Percentiles rank a stretch among this genome's conserved stretches.
Conservation (phyloP, 1,140 invertebrate genomes). For the Drosophila mauritiana region DNA sequence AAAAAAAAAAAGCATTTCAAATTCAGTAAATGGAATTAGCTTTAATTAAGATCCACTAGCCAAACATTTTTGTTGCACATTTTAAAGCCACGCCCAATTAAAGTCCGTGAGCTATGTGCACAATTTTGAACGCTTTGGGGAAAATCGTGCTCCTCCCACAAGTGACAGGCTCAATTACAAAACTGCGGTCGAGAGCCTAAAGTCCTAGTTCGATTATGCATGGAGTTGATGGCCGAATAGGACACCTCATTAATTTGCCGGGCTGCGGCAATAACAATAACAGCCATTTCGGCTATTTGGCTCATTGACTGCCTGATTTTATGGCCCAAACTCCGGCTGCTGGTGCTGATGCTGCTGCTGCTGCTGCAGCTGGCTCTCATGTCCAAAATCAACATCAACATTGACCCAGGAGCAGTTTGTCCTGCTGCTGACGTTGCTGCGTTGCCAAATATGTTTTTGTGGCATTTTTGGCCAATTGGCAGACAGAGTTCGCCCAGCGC, state of each 20-base stretch:
- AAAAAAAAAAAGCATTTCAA: neutral
- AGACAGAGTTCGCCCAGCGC: slow-evolving; percentile 48
- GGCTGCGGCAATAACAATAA: slow-evolving; percentile 76
- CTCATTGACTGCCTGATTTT: slow-evolving; percentile 80
- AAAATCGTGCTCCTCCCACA: neutral
- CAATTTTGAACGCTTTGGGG: slow-evolving; percentile 9
- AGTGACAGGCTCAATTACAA: slow-evolving; percentile 50
- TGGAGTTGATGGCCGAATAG: slow-evolving; percentile 47
- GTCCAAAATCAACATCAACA: slow-evolving; percentile 69
- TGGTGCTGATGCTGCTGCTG: neutral
- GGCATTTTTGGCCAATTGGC: slow-evolving; percentile 79
- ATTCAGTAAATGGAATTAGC: neutral
- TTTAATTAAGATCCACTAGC: neutral
- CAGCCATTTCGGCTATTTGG: slow-evolving; percentile 71
- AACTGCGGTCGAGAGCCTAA: slow-evolving; percentile 23
- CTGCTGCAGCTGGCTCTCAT: slow-evolving; percentile 27
- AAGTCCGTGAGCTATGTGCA: slow-evolving; percentile 7
- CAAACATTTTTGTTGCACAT: neutral
- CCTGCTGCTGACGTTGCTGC: slow-evolving; percentile 28
- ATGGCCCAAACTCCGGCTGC: slow-evolving; percentile 38
- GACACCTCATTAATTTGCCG: slow-evolving; percentile 78
- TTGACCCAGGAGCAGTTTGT: slow-evolving; percentile 69
- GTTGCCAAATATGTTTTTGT: slow-evolving; percentile 80
- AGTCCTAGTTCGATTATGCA: slow-evolving; percentile 24
- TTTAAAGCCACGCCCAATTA: slow-evolving; percentile 7